Evolutionary conservation across 1,140 invertebrate species (phyloP).

Genomic region (Cherax quadricarinatus): DNA sequence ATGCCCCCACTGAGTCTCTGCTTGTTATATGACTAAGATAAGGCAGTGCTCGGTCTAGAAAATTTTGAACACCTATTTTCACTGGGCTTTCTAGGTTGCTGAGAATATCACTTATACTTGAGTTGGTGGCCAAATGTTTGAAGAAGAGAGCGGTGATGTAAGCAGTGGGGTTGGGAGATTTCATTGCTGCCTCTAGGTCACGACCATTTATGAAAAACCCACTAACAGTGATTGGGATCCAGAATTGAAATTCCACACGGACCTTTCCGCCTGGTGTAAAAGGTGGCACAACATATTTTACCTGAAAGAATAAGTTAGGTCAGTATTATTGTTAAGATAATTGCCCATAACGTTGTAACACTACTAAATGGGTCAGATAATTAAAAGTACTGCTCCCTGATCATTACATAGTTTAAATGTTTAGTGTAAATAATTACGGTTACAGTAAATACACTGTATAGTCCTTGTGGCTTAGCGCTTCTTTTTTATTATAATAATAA

Average conservation of each 20-base stretch:
- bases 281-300: slow-evolving; percentile 56
- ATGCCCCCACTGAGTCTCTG: not conserved
- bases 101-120: slow-evolving; percentile 12
- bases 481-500: no score
- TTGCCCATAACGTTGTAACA: no score
- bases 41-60: slow-evolving; percentile 43
- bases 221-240: slow-evolving; percentile 55
- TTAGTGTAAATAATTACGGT: no score
- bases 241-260: slow-evolving; percentile 61
- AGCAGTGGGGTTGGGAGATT: slow-evolving; percentile 43
- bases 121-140: slow-evolving; percentile 33
- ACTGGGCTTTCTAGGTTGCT: slow-evolving; percentile 2
- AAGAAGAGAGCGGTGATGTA: slow-evolving; percentile 54
- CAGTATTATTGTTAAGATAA: no score
- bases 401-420: no score
- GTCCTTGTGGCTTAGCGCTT: no score
- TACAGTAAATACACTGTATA: no score
- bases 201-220: slow-evolving; percentile 51
- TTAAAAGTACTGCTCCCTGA: no score
- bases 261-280: slow-evolving; percentile 56
- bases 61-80: slow-evolving; percentile 25
- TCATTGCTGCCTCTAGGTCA: slow-evolving; percentile 39
- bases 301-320: not conserved
- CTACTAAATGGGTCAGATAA: no score
- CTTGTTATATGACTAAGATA: slow-evolving; percentile 26